Evolutionary conservation across 92 coral and sea anemone species (phyloP).

Genomic region (Porites evermanni): DNA sequence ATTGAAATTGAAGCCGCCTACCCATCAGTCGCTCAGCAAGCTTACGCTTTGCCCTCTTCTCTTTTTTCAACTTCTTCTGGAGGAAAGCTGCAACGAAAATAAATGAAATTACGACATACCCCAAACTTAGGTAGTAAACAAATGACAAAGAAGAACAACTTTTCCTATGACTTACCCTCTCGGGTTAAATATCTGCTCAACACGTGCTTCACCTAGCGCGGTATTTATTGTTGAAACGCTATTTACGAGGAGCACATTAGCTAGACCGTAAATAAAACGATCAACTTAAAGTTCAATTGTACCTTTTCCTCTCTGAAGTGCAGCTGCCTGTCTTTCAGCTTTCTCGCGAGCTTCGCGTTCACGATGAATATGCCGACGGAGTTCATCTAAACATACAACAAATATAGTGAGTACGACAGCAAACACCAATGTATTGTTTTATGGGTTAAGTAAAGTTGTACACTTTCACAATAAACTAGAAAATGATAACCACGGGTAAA

Average conservation of each 20-base stretch:
- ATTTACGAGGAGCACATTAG: background rate
- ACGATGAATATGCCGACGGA: slow-evolving; percentile 81
- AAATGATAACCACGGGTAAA: no score
- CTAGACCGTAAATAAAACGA: no score
- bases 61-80: slow-evolving; percentile 93
- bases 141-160: no score
- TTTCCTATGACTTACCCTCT: no score
- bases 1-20: slow-evolving; percentile 22
- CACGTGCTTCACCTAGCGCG: no score
- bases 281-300: background rate
- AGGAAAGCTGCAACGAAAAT: slow-evolving; percentile 72
- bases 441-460: background rate
- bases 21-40: slow-evolving; percentile 85
- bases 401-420: no score
- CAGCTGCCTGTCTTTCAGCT: slow-evolving; percentile 82
- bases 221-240: background rate
- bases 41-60: slow-evolving; percentile 88
- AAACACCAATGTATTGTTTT: background rate
- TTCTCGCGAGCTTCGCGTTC: slow-evolving; percentile 92
- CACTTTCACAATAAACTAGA: background rate
- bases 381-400: slow-evolving; percentile 71
- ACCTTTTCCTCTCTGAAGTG: slow-evolving; percentile 94
- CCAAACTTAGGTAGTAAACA: no score
- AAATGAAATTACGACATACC: background rate
- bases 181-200: no score